phyloP scores from a whole-genome alignment of 2,888 invertebrate species.

The Exocentrus adspersus region DNA sequence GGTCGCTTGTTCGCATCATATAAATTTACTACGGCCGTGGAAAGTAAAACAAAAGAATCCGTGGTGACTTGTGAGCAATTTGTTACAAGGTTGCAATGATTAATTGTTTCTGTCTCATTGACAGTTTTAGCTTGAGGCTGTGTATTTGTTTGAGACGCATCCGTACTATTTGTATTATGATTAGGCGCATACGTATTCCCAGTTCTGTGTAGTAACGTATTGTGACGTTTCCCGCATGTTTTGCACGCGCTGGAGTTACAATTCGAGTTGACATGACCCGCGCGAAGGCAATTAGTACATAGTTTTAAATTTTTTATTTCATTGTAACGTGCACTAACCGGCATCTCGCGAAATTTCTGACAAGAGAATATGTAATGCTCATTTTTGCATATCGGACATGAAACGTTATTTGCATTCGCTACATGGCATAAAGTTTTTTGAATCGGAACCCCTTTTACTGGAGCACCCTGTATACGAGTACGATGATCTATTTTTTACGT shows the following conservation, averaged over 20 bases:
- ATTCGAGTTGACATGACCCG: constrained; percentile 20
- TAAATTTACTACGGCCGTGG: constrained; percentile 27
- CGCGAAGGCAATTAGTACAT: constrained; percentile 29
- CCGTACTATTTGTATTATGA: background rate
- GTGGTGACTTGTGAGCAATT: background rate
- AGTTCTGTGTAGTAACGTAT: background rate
- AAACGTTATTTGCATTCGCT: background rate
- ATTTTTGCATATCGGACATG: constrained; percentile 20
- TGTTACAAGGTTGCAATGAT: background rate
- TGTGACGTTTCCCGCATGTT: constrained; percentile 1
- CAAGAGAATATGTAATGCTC: constrained; percentile 22
- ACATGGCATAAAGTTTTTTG: background rate
- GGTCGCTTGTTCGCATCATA: constrained; percentile 9
- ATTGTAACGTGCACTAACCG: constrained; percentile 11
- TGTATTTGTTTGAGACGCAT: background rate
- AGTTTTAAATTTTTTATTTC: constrained; percentile 22
- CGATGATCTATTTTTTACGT: background rate
- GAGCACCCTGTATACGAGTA: background rate
- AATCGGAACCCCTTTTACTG: constrained; percentile 19
- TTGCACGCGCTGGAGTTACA: background rate
- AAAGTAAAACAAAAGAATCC: constrained; percentile 21
- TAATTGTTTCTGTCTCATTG: background rate
- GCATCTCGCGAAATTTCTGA: constrained; percentile 19
- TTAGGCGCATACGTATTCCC: no score
- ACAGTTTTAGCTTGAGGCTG: background rate